phyloP scores from a whole-genome alignment of 2,888 invertebrate species.

The Drosophila formosana region DNA sequence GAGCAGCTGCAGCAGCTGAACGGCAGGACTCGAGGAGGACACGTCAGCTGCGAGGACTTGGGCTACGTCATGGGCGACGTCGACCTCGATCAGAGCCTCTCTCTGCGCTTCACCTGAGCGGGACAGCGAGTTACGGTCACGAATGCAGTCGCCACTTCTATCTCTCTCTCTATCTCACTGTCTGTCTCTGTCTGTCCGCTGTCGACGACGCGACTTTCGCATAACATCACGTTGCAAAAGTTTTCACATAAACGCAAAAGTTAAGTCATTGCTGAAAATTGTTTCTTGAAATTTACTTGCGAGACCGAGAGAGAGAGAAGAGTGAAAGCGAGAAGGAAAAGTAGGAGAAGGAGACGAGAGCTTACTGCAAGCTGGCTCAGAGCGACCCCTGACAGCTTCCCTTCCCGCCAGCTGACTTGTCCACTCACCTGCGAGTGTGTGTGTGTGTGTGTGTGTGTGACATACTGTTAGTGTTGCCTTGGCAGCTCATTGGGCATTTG shows the following conservation, averaged over 20 bases:
- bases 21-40: background rate
- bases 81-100: slow-evolving; percentile 53
- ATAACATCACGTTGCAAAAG: slow-evolving; percentile 77
- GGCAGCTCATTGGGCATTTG: slow-evolving; percentile 48
- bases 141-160: background rate
- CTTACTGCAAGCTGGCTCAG: slow-evolving; percentile 15
- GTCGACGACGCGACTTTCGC: slow-evolving; percentile 45
- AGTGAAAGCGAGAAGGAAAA: slow-evolving; percentile 38
- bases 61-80: slow-evolving; percentile 52
- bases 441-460: slow-evolving; percentile 14
- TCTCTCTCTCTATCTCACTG: background rate
- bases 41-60: slow-evolving; percentile 32
- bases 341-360: slow-evolving; percentile 8
- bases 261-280: slow-evolving; percentile 79
- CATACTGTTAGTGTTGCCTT: slow-evolving; percentile 38
- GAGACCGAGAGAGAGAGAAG: background rate
- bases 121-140: background rate
- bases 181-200: background rate
- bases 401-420: slow-evolving; percentile 46
- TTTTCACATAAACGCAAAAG: slow-evolving; percentile 80
- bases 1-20: background rate
- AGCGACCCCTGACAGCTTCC: background rate
- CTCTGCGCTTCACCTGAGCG: slow-evolving; percentile 36
- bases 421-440: background rate
- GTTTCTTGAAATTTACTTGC: slow-evolving; percentile 78